Evolutionary conservation across 1,140 invertebrate species (phyloP).

Genomic region (Drosophila mojavensis): DNA sequence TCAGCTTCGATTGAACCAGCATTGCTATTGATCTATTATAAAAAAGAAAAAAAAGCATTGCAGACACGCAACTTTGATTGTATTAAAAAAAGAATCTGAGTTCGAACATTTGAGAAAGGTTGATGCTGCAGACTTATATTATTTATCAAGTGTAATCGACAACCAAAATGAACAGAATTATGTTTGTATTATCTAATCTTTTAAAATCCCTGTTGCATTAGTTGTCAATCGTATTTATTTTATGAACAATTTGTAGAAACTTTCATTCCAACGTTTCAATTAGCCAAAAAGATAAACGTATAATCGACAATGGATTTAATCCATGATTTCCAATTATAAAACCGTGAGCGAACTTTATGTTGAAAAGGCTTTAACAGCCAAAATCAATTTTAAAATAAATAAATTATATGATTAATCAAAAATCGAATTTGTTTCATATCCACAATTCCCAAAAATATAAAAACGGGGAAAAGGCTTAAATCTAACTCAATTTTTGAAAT

Average conservation of each 20-base stretch:
- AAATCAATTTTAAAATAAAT: constrained; percentile 27
- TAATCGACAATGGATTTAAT: constrained; percentile 18
- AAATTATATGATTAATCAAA: constrained; percentile 26
- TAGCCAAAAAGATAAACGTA: constrained; percentile 13
- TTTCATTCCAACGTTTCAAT: constrained; percentile 21
- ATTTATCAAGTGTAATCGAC: constrained; percentile 15
- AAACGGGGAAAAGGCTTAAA: too few species aligned
- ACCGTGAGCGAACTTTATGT: not conserved
- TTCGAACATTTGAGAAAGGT: not conserved
- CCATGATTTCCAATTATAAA: not conserved
- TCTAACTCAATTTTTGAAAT: too few species aligned
- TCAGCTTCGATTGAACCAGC: constrained; percentile 88
- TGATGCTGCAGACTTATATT: not conserved
- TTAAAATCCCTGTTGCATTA: not conserved
- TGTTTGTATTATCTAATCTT: constrained; percentile 6
- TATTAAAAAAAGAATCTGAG: too few species aligned
- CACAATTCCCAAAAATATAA: not conserved
- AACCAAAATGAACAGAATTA: constrained; percentile 23
- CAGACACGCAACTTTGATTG: not conserved
- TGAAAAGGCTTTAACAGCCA: not conserved
- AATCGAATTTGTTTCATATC: not conserved
- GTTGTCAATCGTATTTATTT: constrained; percentile 5
- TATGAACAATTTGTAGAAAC: not conserved
- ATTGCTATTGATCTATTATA: constrained; percentile 11
- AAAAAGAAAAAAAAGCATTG: not conserved